Conservation (phyloP, 2,888 invertebrate species). For the Strigamia maritima region DNA sequence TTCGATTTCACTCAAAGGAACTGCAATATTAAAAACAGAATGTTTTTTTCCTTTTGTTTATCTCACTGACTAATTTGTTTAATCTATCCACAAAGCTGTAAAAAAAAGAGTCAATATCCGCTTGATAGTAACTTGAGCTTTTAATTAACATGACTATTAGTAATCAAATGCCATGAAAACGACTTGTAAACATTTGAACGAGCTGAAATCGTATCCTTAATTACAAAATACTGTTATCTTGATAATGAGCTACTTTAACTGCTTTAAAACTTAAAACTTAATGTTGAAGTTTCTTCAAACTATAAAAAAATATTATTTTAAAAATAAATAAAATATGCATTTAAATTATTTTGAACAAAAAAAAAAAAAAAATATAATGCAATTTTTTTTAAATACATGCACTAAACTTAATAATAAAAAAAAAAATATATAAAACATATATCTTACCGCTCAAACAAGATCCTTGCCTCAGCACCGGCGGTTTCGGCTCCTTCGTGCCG, state of each 20-base stretch:
- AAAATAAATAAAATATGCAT: too few relatives aligned
- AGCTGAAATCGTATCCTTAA: too few relatives aligned
- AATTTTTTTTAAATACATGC: too few relatives aligned
- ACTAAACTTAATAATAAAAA: too few relatives aligned
- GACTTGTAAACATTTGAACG: not conserved
- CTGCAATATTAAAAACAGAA: slow-evolving; percentile 39
- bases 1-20: slow-evolving; percentile 46
- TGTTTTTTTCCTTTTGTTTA: not conserved
- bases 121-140: not conserved
- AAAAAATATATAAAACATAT: not conserved
- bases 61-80: not conserved
- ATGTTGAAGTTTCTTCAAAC: too few relatives aligned
- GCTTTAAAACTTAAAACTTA: too few relatives aligned
- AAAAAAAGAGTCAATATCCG: not conserved
- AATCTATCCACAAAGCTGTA: not conserved
- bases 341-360: too few relatives aligned
- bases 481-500: slow-evolving; percentile 10
- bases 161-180: not conserved
- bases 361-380: too few relatives aligned
- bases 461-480: slow-evolving; percentile 10
- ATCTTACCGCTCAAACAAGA: not conserved
- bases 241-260: too few relatives aligned
- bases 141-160: not conserved
- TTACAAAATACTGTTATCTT: too few relatives aligned
- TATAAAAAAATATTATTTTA: too few relatives aligned